Evolutionary conservation across 1,140 invertebrate genomes (phyloP).

Genomic region (Lucilia sericata): DNA sequence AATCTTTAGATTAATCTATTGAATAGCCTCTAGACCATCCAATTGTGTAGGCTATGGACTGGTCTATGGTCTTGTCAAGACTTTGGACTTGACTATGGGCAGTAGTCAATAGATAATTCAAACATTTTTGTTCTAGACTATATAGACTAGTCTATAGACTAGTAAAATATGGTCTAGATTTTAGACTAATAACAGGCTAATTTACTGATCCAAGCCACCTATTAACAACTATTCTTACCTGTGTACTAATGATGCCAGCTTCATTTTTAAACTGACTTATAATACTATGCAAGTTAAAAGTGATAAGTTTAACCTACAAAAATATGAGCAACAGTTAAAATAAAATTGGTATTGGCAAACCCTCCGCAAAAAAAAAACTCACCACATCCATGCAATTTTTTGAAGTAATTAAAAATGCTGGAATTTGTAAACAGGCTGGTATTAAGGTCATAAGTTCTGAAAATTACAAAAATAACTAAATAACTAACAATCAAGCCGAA

Average conservation of each 20-base stretch:
- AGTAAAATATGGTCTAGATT: no score
- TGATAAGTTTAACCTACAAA: slow-evolving; percentile 53
- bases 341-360: no score
- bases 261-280: slow-evolving; percentile 22
- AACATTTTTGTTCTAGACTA: no score
- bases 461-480: background rate
- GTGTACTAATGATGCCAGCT: background rate
- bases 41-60: no score
- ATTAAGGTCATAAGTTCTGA: slow-evolving; percentile 55
- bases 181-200: no score
- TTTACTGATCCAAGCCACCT: no score
- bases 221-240: background rate
- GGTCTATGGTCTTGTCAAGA: no score
- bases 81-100: no score
- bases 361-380: background rate
- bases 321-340: background rate
- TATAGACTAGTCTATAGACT: no score
- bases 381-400: slow-evolving; percentile 59
- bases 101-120: no score
- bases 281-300: slow-evolving; percentile 54
- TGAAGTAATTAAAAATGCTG: slow-evolving; percentile 56
- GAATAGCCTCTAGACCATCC: no score
- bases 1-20: no score
- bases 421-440: slow-evolving; percentile 59
- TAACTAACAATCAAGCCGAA: background rate